A percentile compares a stretch with the other conserved stretches of the same genome.
phyloP scores from a whole-genome alignment of 1,140 invertebrate species.

The Macrotrachela quadricornifera region DNA sequence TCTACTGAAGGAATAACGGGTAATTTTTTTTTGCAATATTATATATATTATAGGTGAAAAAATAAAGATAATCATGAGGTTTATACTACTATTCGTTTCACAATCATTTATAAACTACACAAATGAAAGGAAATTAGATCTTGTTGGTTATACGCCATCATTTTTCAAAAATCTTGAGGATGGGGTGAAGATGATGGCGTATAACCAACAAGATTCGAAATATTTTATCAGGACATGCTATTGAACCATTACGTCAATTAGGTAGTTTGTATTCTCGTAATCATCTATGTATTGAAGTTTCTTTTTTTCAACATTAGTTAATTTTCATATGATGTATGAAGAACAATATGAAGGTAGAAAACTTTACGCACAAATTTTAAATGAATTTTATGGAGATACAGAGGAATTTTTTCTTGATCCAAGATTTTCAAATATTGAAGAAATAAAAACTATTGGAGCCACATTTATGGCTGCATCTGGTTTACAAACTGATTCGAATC shows the following conservation, averaged over 20 bases:
- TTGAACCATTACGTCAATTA: slow-evolving; percentile 53
- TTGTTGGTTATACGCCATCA: too few species aligned
- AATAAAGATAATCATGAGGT: too few species aligned
- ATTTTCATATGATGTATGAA: slow-evolving; percentile 86
- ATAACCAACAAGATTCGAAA: too few species aligned
- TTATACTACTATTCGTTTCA: too few species aligned
- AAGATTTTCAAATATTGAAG: slow-evolving; percentile 70
- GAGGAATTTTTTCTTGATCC: slow-evolving; percentile 62
- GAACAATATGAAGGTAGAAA: slow-evolving; percentile 62
- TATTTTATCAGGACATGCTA: slow-evolving; percentile 79
- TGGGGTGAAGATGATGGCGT: too few species aligned
- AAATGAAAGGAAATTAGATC: too few species aligned
- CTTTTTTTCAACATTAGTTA: slow-evolving; percentile 82
- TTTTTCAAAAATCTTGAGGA: too few species aligned
- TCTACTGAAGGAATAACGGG: too few species aligned
- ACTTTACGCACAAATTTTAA: slow-evolving; percentile 73
- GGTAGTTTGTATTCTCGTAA: slow-evolving; percentile 65
- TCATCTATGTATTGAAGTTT: slow-evolving; percentile 68
- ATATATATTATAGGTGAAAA: too few species aligned
- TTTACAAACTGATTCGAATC: slow-evolving; percentile 47
- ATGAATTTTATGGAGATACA: slow-evolving; percentile 79
- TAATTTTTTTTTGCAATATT: too few species aligned
- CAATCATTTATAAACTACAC: too few species aligned
- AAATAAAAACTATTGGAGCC: slow-evolving; percentile 90
- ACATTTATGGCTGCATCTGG: slow-evolving; percentile 94